These are phyloP conservation scores for Eupithecia dodoneata DNA, from an alignment of 2,888 invertebrate genomes.

Conservation along the genomic window DNA sequence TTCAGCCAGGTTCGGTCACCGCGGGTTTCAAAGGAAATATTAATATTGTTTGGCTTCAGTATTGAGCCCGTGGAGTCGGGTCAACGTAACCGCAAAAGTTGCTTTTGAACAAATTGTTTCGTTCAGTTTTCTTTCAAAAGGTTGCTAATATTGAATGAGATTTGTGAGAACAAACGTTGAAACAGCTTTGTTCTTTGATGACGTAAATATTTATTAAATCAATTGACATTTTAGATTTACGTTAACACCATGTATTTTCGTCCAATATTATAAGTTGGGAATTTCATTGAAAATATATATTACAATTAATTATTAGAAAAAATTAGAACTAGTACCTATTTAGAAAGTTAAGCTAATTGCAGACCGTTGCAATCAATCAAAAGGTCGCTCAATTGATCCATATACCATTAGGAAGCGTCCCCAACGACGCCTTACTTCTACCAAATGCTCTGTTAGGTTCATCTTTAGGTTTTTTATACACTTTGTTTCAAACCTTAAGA, in stretches of 20 bases:
- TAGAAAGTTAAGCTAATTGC: too few species aligned
- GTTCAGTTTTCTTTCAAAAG: conserved; percentile 10
- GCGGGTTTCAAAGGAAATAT: conserved; percentile 27
- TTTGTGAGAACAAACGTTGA: neutral
- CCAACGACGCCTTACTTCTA: too few species aligned
- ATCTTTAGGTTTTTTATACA: neutral
- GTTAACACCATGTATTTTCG: neutral
- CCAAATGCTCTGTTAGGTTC: too few species aligned
- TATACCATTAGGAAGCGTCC: too few species aligned
- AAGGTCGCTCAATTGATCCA: too few species aligned
- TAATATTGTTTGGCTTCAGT: conserved; percentile 34
- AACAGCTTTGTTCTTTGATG: neutral
- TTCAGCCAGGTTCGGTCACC: conserved; percentile 4
- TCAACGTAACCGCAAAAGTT: conserved; percentile 19
- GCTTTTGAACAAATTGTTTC: conserved; percentile 7
- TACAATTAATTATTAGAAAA: too few species aligned
- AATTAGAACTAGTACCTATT: too few species aligned
- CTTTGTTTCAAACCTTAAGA: neutral
- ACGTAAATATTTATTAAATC: neutral
- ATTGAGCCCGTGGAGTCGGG: conserved; percentile 12
- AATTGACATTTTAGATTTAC: neutral
- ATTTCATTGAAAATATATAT: too few species aligned
- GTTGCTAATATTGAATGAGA: neutral
- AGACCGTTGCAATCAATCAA: too few species aligned
- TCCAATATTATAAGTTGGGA: neutral